Percentiles rank a stretch among this genome's conserved stretches.
Conservation (phyloP, 2,888 invertebrate species). For the Ctena decussata region DNA sequence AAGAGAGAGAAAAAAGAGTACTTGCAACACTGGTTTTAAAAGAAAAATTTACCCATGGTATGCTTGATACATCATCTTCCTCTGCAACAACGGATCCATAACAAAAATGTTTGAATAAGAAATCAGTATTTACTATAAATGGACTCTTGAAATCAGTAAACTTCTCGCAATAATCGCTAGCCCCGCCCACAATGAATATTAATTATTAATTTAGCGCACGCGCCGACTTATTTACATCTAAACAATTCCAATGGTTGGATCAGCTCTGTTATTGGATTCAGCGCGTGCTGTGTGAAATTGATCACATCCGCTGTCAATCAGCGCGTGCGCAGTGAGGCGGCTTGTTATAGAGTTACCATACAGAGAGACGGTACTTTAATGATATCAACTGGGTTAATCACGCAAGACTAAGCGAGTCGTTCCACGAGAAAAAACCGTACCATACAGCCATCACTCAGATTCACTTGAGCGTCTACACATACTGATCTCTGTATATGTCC, state of each 20-base stretch:
- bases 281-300: constrained; percentile 11
- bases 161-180: not conserved
- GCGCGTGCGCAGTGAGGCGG: not conserved
- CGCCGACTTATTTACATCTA: constrained; percentile 6
- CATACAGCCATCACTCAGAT: too few relatives aligned
- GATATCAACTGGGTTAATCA: not conserved
- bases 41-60: constrained; percentile 23
- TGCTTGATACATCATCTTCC: constrained; percentile 25
- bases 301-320: constrained; percentile 3
- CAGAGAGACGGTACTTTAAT: not conserved
- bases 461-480: too few relatives aligned
- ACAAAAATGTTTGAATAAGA: not conserved
- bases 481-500: too few relatives aligned
- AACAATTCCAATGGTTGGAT: not conserved
- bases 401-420: not conserved
- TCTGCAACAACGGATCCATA: constrained; percentile 31
- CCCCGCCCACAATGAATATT: constrained; percentile 6
- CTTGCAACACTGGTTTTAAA: too few relatives aligned
- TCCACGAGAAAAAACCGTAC: too few relatives aligned
- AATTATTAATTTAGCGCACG: constrained; percentile 36
- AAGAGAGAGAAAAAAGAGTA: too few relatives aligned
- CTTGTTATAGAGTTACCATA: not conserved
- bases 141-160: not conserved
- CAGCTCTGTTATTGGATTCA: not conserved
- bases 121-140: not conserved